A percentile compares a stretch with the other conserved stretches of the same genome.
phyloP scores from a whole-genome alignment of 2,113 vertebrate species.

The Potamarius usumacintae region DNA sequence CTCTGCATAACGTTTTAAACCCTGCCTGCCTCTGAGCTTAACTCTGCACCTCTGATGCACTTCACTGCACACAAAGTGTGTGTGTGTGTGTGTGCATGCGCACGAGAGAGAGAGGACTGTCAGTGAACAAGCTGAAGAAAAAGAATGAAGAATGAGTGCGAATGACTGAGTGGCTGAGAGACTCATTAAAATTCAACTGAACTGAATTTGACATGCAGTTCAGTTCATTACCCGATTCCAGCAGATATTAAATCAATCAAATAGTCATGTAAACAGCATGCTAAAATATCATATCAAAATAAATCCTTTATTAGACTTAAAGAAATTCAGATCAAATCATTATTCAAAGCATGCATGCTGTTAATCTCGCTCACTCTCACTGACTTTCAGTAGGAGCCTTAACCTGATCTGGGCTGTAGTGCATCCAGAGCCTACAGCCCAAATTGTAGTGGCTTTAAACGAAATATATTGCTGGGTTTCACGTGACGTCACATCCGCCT shows the following conservation, averaged over 20 bases:
- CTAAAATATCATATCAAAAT: neutral
- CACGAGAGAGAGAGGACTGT: neutral
- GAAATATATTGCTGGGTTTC: too few relatives aligned
- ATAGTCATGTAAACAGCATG: neutral
- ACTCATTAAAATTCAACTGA: neutral
- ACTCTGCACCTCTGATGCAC: slow-evolving; percentile 39
- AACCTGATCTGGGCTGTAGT: neutral
- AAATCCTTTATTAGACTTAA: neutral
- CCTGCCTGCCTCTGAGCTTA: slow-evolving; percentile 44
- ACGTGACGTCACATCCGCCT: too few relatives aligned
- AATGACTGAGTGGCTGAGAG: neutral
- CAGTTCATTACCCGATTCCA: neutral
- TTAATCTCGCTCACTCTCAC: neutral
- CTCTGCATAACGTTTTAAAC: slow-evolving; percentile 46
- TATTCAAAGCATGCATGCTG: neutral
- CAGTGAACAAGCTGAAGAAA: neutral
- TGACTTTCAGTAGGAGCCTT: neutral
- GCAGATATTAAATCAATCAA: neutral
- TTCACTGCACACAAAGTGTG: slow-evolving; percentile 28
- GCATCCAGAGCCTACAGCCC: neutral
- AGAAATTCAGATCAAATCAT: neutral
- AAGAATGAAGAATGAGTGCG: neutral
- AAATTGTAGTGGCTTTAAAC: neutral
- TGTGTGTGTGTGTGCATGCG: neutral
- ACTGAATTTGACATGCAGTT: neutral